phyloP scores from a whole-genome alignment of 2,797 vertebrate species.

The Crocidura indochinensis region DNA sequence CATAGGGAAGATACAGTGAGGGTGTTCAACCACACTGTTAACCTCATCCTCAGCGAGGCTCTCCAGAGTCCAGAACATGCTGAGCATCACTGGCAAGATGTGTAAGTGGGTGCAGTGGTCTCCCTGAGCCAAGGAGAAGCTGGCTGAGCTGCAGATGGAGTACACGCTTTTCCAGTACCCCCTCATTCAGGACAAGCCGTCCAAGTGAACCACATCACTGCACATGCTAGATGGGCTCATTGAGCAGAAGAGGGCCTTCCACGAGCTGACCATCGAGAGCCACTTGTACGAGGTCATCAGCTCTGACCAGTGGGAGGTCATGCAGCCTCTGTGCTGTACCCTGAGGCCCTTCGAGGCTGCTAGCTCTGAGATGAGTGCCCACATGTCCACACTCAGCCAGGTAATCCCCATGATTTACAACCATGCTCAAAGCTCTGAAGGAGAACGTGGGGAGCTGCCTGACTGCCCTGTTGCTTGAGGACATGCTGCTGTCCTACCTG shows the following conservation, averaged over 20 bases:
- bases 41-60: constrained; percentile 97
- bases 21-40: constrained; percentile 97
- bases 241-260: constrained; percentile 97
- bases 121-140: constrained; percentile 94
- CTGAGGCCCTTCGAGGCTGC: constrained; percentile 97
- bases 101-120: constrained; percentile 97
- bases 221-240: constrained; percentile 98
- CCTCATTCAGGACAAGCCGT: constrained; percentile 96
- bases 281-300: constrained; percentile 98
- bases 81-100: constrained; percentile 97
- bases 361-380: constrained; percentile 96
- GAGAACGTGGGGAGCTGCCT: constrained; percentile 97
- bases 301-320: constrained; percentile 99
- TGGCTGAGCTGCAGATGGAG: constrained; percentile 94
- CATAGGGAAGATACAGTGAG: constrained; percentile 94
- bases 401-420: constrained; percentile 99
- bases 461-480: constrained; percentile 95
- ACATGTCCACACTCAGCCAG: constrained; percentile 96
- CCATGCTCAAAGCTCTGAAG: constrained; percentile 97
- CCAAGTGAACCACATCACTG: constrained; percentile 97
- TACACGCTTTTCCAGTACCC: constrained; percentile 96
- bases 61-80: constrained; percentile 98
- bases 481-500: constrained; percentile 96
- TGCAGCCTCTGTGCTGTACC: constrained; percentile 97
- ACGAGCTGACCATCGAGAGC: constrained; percentile 97